phyloP scores from a whole-genome alignment of 2,888 invertebrate genomes.

The Rotaria socialis region DNA sequence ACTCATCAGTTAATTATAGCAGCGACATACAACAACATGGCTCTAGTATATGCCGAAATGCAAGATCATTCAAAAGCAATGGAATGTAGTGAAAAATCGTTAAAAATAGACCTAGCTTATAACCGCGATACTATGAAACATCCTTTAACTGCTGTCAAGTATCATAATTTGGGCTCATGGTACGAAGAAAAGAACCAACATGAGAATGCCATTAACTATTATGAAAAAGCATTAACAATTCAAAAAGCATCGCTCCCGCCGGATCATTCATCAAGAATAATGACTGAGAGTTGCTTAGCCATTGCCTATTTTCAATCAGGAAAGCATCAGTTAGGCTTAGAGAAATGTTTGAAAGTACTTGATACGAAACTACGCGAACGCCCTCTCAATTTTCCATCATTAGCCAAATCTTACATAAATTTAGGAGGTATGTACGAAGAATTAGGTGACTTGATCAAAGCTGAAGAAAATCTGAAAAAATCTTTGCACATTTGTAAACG shows the following conservation, averaged over 20 bases:
- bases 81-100: background rate
- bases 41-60: background rate
- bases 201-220: background rate
- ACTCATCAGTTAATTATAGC: background rate
- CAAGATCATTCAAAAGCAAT: background rate
- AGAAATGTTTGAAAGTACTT: background rate
- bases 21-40: background rate
- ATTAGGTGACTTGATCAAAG: background rate
- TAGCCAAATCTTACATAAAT: background rate
- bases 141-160: background rate
- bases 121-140: background rate
- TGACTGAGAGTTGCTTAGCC: background rate
- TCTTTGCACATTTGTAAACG: background rate
- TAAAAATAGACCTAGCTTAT: background rate
- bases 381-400: background rate
- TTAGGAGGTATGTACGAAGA: background rate
- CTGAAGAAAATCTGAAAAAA: background rate
- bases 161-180: background rate
- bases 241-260: constrained; percentile 4
- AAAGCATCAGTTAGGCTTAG: background rate
- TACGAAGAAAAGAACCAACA: background rate
- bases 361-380: background rate
- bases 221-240: background rate
- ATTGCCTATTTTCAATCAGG: background rate
- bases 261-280: background rate